Base-by-base conservation (phyloP, 2,797 vertebrate genomes). In the Cichlasoma orientale region DNA sequence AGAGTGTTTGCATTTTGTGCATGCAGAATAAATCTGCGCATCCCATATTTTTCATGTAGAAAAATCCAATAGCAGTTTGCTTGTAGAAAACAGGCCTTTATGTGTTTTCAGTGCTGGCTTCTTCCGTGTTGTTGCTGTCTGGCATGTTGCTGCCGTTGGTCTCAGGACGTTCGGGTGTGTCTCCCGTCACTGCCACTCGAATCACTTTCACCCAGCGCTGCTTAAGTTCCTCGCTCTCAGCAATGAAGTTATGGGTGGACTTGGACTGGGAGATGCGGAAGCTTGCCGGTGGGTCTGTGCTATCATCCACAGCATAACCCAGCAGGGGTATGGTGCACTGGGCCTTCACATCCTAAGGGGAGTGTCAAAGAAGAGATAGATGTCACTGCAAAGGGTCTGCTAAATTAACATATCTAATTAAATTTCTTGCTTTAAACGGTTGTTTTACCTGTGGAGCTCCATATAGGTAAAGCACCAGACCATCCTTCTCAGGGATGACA, bases 231-330 rank as follows among this genome's bases (percentile, higher is more conserved):
- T 99, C 98, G 0, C 81, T 96, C 79, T 99, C 98, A 0, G 98
- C 98, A 1, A 96, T 94, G 68, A 99, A 99, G 94, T 94, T 97
- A 94, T 99, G 98, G 75, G 97, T 91, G 16, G 96, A 99, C 86
- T 98, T 99, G 16, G 98, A 99, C 94, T 99, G 98, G 47, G 97
- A 96, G 88, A 99, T 95, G 86, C 95, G 97, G 94, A 99, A 99
- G 91, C 94, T 97, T 82, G 96, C 94, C 0, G 97, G 96, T 57
- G 95, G 91, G 89, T 99, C 98, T 0, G 96, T 86, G 41, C 90
- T 89, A 53, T 99, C 97, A 0, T 98, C 97, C 83, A 99, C 98
- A 0, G 56, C 23, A 63, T 99, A 99, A 76, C 98, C 98, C 88
- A 99, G 89, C n/a, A 99, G 96, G 0, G 98, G 98, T 86, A 99